Conservation (phyloP, 2,113 vertebrate genomes). For the Riparia riparia region DNA sequence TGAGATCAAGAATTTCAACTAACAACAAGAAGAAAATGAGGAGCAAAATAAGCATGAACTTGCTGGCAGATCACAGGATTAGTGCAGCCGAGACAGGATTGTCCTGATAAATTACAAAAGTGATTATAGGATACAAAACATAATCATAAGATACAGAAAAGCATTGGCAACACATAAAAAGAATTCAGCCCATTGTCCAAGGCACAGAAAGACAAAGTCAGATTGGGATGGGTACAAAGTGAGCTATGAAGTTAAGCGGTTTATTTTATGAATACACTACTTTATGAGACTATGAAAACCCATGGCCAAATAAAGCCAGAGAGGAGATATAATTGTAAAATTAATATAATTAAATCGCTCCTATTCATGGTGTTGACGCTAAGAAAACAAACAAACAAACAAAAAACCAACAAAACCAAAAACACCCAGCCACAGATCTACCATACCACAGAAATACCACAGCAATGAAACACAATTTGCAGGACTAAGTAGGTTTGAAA, state of each 20-base stretch:
- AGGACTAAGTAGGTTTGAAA: not conserved
- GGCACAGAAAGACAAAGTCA: not conserved
- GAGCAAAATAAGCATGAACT: not conserved
- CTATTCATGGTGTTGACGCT: not conserved
- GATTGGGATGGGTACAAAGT: not conserved
- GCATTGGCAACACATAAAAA: not conserved
- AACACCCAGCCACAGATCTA: not conserved
- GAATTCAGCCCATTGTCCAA: not conserved
- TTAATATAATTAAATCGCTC: not conserved
- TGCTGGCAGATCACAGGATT: not conserved
- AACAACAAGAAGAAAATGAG: not conserved
- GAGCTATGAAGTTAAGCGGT: not conserved
- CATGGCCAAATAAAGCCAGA: not conserved
- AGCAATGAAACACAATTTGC: not conserved
- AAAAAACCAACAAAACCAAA: no score
- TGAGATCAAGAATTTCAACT: not conserved
- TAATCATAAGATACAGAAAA: not conserved
- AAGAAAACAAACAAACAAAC: not conserved
- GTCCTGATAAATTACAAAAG: not conserved
- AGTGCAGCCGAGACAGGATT: fast-evolving
- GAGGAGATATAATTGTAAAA: not conserved
- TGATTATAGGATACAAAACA: not conserved
- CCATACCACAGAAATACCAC: not conserved
- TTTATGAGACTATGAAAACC: not conserved
- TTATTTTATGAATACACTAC: not conserved